These are phyloP conservation scores for Holacanthella duospinosa DNA, from an alignment of 2,888 invertebrate species.

Conservation along the genomic window DNA sequence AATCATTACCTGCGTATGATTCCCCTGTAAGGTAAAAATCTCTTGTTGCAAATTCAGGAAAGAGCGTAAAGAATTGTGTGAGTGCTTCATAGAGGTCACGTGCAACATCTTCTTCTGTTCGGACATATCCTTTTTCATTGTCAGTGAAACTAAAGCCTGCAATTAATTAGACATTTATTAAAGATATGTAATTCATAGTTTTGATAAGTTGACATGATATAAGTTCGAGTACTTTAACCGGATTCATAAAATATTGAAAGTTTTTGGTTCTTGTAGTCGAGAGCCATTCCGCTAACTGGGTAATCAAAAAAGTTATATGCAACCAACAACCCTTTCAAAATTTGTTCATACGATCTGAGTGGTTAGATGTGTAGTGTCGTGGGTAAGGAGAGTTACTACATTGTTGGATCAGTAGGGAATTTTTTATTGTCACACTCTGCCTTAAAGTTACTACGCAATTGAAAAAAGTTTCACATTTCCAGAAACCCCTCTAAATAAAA, in stretches of 20 bases:
- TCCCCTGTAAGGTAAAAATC: conserved; percentile 83
- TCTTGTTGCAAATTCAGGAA: conserved; percentile 60
- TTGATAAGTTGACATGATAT: too few relatives aligned
- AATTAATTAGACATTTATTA: too few relatives aligned
- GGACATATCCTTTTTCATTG: conserved; percentile 62
- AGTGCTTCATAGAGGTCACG: conserved; percentile 64
- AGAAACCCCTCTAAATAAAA: too few relatives aligned
- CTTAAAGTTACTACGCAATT: too few relatives aligned
- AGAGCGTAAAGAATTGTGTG: conserved; percentile 71
- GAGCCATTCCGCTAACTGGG: background rate
- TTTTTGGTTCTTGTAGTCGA: background rate
- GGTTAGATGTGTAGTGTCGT: too few relatives aligned
- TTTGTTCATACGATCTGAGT: too few relatives aligned
- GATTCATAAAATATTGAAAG: background rate
- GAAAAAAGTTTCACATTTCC: too few relatives aligned
- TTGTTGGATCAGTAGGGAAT: too few relatives aligned
- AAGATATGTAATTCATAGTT: too few relatives aligned
- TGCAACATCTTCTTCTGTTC: conserved; percentile 67
- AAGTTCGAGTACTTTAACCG: background rate
- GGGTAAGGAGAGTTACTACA: too few relatives aligned
- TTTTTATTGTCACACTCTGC: too few relatives aligned
- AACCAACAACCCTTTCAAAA: too few relatives aligned
- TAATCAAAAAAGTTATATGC: background rate
- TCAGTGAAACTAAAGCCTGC: conserved; percentile 79
- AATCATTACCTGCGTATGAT: conserved; percentile 61